Conservation (phyloP, 2,113 vertebrate genomes). For the Thoracochromis brauschi region DNA sequence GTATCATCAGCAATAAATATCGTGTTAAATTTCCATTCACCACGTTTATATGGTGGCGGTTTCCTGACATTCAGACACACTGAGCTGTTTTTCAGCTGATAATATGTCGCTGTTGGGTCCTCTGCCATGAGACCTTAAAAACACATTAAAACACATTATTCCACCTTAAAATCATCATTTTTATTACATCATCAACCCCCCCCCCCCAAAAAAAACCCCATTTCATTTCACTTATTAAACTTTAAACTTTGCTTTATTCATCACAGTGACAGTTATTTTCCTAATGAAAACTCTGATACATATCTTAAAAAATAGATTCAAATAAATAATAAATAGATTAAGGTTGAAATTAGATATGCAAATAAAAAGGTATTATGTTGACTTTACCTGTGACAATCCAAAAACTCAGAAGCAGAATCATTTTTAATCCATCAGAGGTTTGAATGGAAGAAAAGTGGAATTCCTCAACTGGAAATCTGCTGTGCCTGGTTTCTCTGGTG, state of each 20-base stretch:
- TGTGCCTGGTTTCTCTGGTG: rapidly evolving
- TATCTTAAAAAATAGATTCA: background rate
- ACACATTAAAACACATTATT: background rate
- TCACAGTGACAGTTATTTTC: background rate
- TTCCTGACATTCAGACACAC: background rate
- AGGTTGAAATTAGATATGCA: background rate
- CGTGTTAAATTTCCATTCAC: rapidly evolving
- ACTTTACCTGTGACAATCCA: conserved; percentile 16
- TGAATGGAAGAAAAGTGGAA: rapidly evolving
- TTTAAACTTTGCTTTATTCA: rapidly evolving
- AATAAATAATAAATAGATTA: too few species aligned
- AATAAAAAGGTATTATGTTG: background rate
- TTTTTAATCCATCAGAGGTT: background rate
- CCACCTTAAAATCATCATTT: rapidly evolving
- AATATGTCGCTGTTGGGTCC: rapidly evolving
- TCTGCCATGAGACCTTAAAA: background rate
- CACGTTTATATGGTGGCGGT: rapidly evolving
- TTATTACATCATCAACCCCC: too few species aligned
- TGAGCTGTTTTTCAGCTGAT: background rate
- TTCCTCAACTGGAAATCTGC: background rate
- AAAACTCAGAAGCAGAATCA: conserved; percentile 9
- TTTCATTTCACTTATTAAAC: background rate
- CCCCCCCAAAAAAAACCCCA: too few species aligned
- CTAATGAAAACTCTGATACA: background rate
- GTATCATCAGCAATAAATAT: rapidly evolving